Conservation (phyloP, 2,113 vertebrate species). For the Chascanopsetta lugubris region DNA sequence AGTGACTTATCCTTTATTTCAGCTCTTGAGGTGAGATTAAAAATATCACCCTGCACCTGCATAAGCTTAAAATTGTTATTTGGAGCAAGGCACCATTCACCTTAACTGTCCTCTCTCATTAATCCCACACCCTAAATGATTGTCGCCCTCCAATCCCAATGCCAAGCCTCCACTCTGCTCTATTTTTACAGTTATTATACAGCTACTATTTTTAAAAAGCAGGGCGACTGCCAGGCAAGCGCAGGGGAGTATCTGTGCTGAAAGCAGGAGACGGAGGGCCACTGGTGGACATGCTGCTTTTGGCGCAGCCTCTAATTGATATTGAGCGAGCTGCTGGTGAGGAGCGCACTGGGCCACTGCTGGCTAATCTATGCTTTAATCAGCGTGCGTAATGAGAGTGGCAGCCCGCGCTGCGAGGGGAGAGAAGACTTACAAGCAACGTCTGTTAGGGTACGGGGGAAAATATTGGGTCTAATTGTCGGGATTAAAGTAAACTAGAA, state of each 20-base stretch:
- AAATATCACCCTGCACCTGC: constrained; percentile 11
- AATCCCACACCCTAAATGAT: constrained; percentile 1
- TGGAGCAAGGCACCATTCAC: constrained; percentile 5
- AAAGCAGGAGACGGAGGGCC: constrained; percentile 83
- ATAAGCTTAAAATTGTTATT: constrained; percentile 13
- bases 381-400: constrained; percentile 99
- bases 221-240: constrained; percentile 81
- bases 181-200: neutral
- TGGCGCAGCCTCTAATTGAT: constrained; percentile 93
- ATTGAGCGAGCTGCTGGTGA: constrained; percentile 99
- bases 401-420: constrained; percentile 97
- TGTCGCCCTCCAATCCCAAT: neutral
- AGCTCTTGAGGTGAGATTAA: constrained; percentile 19
- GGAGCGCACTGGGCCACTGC: constrained; percentile 97
- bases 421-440: constrained; percentile 98
- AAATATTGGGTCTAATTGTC: constrained; percentile 97
- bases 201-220: constrained; percentile 83
- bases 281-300: constrained; percentile 86
- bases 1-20: constrained; percentile 51
- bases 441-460: constrained; percentile 96
- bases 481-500: constrained; percentile 94
- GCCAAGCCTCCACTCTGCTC: neutral
- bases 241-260: too few relatives aligned
- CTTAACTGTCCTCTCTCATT: constrained; percentile 34
- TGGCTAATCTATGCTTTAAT: constrained; percentile 99